Percentiles rank a stretch among this genome's conserved stretches.
phyloP scores from a whole-genome alignment of 2,888 invertebrate species.

The Drosophila nr. perissopoda region DNA sequence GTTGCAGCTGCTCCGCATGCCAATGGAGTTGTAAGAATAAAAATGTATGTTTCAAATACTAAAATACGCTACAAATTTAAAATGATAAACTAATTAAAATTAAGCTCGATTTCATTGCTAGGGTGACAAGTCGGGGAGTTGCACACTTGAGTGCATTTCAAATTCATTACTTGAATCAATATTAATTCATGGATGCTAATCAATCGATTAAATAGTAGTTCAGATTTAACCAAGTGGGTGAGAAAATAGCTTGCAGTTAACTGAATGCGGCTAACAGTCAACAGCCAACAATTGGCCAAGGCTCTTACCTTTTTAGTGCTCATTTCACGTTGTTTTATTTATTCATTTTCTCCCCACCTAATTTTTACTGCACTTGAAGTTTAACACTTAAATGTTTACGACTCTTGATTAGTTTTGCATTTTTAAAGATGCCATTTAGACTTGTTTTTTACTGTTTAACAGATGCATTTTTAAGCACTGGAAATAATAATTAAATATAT shows the following conservation, averaged over 20 bases:
- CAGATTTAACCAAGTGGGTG: constrained; percentile 13
- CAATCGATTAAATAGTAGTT: constrained; percentile 19
- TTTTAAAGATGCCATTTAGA: constrained; percentile 15
- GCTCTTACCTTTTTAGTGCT: constrained; percentile 7
- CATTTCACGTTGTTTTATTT: background rate
- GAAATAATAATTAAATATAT: background rate
- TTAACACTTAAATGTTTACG: constrained; percentile 41
- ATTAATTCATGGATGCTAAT: constrained; percentile 28
- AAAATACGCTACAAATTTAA: background rate
- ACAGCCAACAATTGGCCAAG: constrained; percentile 10
- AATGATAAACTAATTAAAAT: background rate
- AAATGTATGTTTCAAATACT: constrained; percentile 26
- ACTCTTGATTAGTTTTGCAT: constrained; percentile 30
- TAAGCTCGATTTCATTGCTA: constrained; percentile 7
- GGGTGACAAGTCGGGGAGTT: background rate
- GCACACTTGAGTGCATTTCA: constrained; percentile 16
- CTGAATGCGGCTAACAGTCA: background rate
- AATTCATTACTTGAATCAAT: constrained; percentile 6
- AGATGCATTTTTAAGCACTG: background rate
- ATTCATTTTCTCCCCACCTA: background rate
- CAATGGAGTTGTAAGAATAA: constrained; percentile 40
- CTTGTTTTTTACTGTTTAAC: background rate
- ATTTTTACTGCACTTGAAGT: constrained; percentile 11
- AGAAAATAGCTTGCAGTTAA: background rate
- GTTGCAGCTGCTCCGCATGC: constrained; percentile 49